Conservation (phyloP, 2,113 vertebrate species). For the Geococcyx californianus region DNA sequence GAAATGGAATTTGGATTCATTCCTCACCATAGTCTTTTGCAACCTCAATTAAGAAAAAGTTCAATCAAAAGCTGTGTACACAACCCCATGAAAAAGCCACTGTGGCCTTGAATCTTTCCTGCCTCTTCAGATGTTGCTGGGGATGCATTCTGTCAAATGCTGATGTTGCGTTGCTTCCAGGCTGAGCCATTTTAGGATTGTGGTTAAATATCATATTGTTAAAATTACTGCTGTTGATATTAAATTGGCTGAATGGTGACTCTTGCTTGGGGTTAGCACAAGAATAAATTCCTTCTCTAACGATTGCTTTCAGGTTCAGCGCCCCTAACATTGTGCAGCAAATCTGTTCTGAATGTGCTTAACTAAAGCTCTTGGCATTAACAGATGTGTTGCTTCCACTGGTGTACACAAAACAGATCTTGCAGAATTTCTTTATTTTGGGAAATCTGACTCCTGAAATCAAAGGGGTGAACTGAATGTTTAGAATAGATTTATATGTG, state of each 20-base stretch:
- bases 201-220: constrained; percentile 66
- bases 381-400: constrained; percentile 61
- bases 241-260: constrained; percentile 64
- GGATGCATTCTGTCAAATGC: not conserved
- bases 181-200: constrained; percentile 48
- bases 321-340: constrained; percentile 58
- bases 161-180: constrained; percentile 12
- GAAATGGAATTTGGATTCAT: not conserved
- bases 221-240: constrained; percentile 68
- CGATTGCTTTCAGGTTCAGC: constrained; percentile 61
- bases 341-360: constrained; percentile 66
- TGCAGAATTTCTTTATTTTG: constrained; percentile 51
- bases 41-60: constrained; percentile 19
- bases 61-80: not conserved
- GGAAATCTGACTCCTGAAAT: constrained; percentile 29
- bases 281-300: constrained; percentile 63
- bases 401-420: constrained; percentile 46
- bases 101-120: constrained; percentile 16
- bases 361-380: constrained; percentile 60
- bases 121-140: constrained; percentile 15
- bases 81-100: not conserved
- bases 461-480: not conserved
- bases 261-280: constrained; percentile 65
- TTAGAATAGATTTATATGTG: not conserved
- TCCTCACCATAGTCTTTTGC: constrained; percentile 27